phyloP scores from a whole-genome alignment of 2,888 invertebrate species.

The Pachliopta kotzebuea region DNA sequence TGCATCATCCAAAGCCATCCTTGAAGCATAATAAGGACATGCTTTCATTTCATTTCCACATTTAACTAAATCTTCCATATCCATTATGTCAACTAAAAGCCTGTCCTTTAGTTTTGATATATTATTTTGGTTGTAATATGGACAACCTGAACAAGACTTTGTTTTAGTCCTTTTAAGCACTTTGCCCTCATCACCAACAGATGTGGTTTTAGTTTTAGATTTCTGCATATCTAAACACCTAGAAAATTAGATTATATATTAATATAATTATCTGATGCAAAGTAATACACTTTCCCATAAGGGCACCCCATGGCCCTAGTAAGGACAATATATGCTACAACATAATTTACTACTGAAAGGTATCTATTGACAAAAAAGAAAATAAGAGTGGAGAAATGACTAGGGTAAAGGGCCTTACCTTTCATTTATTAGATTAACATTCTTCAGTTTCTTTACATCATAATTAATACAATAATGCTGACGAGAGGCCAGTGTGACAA shows the following conservation, averaged over 20 bases:
- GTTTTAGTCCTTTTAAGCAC: constrained; percentile 82
- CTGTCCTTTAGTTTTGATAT: constrained; percentile 84
- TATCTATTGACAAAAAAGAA: no score
- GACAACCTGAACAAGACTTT: constrained; percentile 81
- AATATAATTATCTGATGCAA: no score
- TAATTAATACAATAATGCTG: constrained; percentile 95
- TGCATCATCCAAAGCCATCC: constrained; percentile 90
- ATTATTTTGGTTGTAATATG: constrained; percentile 82
- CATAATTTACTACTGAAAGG: no score
- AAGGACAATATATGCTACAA: no score
- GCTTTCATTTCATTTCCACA: constrained; percentile 85
- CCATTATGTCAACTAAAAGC: constrained; percentile 85
- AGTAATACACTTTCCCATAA: no score
- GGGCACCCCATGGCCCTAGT: no score
- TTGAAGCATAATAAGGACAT: constrained; percentile 96
- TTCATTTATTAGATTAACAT: constrained; percentile 92
- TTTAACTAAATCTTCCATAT: constrained; percentile 92
- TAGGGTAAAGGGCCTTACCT: constrained; percentile 79
- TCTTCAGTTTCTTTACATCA: constrained; percentile 86
- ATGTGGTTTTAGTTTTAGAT: constrained; percentile 79
- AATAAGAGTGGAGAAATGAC: no score
- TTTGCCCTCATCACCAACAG: constrained; percentile 81
- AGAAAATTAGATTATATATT: constrained; percentile 14
- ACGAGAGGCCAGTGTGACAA: constrained; percentile 93
- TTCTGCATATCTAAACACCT: constrained; percentile 91